Evolutionary conservation across 2,888 invertebrate species (phyloP), one percentile per base, ranked within the genome.

Genomic region (Leptothorax acervorum): DNA sequence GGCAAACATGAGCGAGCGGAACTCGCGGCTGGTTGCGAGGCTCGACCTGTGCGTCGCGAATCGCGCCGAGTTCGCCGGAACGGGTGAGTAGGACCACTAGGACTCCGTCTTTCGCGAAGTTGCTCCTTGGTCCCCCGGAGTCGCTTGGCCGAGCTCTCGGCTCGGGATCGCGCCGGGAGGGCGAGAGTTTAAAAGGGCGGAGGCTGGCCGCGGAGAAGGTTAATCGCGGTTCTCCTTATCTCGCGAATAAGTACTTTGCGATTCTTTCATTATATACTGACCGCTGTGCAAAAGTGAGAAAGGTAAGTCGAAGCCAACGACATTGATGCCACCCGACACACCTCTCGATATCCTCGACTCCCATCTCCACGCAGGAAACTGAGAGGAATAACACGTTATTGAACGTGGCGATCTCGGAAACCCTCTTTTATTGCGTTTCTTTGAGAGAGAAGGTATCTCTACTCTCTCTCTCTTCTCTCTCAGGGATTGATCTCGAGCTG

Each of bases 1-100:
- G 90, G 3, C 83, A 90, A 90, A 89, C 84, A 89, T 89, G 90
- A 90, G 83, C 63, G 76, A 74, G 62, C 35, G 70, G 81, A 85
- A 82, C 60, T 31, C 55, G 48, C 45, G 55, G 48, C 74, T 53
- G 45, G 31, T 78, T 60, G 65, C 73, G 51, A 66, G 53, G 63
- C 81, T 62, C 31, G 55, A 70, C 48, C 63, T 82, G 82, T 78
- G 53, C 78, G 83, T 60, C 71, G 63, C 66, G 53, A 81, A 76
- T 88, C 87, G 74, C 68, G 82, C 78, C 51, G 82, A 79, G 60
- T 83, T 87, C 23, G 71, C 81, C 39, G 82, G 85, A 81, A 89
- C 83, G 71, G 88, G 89, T 89, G 84, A 89, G 89, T 85, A 48
- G 66, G 8, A 15, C 18, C 0, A 23, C 23, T 85, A 48, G 66